Evolutionary conservation across 2,113 vertebrate genomes (phyloP).

Genomic region (Calypte anna): DNA sequence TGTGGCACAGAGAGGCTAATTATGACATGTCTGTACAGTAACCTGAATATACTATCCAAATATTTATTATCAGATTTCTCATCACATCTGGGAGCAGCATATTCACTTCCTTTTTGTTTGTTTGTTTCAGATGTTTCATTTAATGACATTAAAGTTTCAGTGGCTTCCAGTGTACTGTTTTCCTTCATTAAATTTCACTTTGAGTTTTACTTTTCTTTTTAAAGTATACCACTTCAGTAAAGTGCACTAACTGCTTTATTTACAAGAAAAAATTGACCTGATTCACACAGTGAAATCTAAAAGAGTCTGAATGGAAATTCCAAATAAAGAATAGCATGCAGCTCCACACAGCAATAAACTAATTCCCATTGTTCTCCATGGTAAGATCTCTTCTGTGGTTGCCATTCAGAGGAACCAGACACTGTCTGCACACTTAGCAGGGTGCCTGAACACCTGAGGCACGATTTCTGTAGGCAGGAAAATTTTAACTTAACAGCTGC

Average conservation of each 20-base stretch:
- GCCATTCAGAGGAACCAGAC: background rate
- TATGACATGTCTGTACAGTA: background rate
- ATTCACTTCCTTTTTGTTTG: background rate
- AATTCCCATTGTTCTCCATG: background rate
- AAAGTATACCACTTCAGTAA: background rate
- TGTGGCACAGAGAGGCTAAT: background rate
- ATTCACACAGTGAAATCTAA: background rate
- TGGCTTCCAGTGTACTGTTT: background rate
- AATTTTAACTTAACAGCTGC: background rate
- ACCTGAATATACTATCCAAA: background rate
- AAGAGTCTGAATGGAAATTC: background rate
- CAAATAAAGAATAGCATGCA: background rate
- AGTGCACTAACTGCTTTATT: background rate
- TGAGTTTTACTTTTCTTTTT: background rate
- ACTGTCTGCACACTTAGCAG: background rate
- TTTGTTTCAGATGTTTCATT: background rate
- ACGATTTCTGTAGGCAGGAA: background rate
- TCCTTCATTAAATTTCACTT: background rate
- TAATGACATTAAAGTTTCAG: background rate
- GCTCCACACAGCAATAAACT: background rate
- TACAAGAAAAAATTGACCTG: rapidly evolving
- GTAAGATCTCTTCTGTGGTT: background rate
- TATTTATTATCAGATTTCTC: background rate
- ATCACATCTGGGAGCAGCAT: background rate
- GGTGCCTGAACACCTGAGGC: background rate